Base-by-base conservation (phyloP, 2,888 invertebrate genomes). In the Sympetrum striolatum region DNA sequence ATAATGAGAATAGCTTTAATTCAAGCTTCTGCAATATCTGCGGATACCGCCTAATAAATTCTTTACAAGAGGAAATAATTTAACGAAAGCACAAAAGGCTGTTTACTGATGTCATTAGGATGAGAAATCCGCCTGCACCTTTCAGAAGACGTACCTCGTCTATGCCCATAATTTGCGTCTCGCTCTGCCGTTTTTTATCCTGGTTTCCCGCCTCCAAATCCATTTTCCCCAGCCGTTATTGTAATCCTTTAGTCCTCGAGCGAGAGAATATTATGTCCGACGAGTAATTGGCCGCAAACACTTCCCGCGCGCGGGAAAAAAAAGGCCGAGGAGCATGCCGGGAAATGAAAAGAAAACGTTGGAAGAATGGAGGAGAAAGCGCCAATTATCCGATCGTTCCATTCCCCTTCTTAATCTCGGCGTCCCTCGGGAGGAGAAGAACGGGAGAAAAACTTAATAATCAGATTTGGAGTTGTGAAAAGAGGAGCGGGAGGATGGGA, bases 301-400 rank as follows among this genome's bases (percentile, higher is more conserved):
- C 60, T 60, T 60, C 60, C 86, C 60, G 64, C 53, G 35, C 18
- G 86, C 37, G 37, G 18, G 22, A 60, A 64, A 37, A 60, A 79
- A 82, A 82, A 6, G 39, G 18, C 53, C 73, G 86, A 58, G 58
- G 60, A 86, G 86, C 37, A 31, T n/a, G 60, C 60, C 73, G 37
- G 60, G 35, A 86, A 86, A 64, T 60, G 60, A 86, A 86, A 86
- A 86, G 58, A 86, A 86, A 86, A 86, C 37, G 60, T 58, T 31
- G 31, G 86, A 86, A 37, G 60, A 64, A 86, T n/a, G 73, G 37
- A 60, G 60, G 86, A 60, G 60, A 86, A 60, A 64, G 58, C n/a
- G 86, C 86, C 86, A 86, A 86, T 86, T 86, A 86, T 86, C 37
- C 86, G 60, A 86, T 86, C 86, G 60, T 60, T 86, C 86, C 60